phyloP scores from a whole-genome alignment of 2,888 invertebrate genomes.

The Acanthococcus lagerstroemiae region DNA sequence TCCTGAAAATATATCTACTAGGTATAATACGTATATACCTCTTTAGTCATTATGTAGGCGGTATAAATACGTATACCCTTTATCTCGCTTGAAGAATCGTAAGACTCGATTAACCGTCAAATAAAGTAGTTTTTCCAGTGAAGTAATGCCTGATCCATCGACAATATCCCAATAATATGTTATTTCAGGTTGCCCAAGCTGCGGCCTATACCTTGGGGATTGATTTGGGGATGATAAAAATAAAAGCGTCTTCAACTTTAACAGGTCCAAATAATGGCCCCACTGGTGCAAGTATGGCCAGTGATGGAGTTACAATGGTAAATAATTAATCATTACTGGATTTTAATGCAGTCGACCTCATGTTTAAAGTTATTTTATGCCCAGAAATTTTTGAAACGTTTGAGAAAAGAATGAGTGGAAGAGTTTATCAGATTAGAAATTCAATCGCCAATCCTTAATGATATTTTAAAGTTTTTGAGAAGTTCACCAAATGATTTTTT shows the following conservation, averaged over 20 bases:
- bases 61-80: background rate
- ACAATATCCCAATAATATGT: too few species aligned
- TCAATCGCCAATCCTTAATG: too few species aligned
- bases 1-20: background rate
- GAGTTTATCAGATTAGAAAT: too few species aligned
- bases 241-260: conserved; percentile 42
- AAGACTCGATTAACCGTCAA: too few species aligned
- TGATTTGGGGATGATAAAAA: conserved; percentile 42
- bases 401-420: too few species aligned
- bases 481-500: background rate
- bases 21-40: background rate
- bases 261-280: conserved; percentile 41
- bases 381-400: too few species aligned
- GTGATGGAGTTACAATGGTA: conserved; percentile 39
- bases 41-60: background rate
- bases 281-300: conserved; percentile 43
- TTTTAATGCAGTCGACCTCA: too few species aligned
- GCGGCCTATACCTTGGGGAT: conserved; percentile 45
- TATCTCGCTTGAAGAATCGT: background rate
- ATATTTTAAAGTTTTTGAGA: background rate
- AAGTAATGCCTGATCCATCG: too few species aligned
- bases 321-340: conserved; percentile 20
- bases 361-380: too few species aligned
- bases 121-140: too few species aligned
- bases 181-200: conserved; percentile 42